Conservation (phyloP, 2,888 invertebrate genomes). For the Drosophila maculinotata region DNA sequence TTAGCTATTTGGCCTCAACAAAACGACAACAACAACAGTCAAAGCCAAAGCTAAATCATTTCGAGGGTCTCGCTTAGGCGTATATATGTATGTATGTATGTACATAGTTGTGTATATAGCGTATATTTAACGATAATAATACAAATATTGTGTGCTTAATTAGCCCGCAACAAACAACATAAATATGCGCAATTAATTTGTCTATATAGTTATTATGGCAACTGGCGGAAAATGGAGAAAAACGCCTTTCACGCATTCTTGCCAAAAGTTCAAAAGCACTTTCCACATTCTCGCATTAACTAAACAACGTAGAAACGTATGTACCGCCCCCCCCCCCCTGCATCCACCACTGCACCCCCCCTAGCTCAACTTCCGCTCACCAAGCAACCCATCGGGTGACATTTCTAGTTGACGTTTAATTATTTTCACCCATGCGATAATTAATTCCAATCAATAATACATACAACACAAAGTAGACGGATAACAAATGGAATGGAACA, state of each 20-base stretch:
- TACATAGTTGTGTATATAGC: background rate
- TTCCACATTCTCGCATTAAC: constrained; percentile 63
- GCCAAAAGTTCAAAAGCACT: constrained; percentile 45
- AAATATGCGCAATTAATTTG: no score
- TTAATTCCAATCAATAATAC: constrained; percentile 11
- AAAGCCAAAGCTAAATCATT: constrained; percentile 3
- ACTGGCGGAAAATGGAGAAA: constrained; percentile 24
- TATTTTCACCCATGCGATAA: constrained; percentile 34
- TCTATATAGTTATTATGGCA: constrained; percentile 9
- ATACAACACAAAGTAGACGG: background rate
- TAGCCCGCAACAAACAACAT: no score
- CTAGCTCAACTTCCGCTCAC: background rate
- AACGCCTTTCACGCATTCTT: constrained; percentile 15
- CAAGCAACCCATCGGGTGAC: background rate
- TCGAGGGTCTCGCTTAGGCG: background rate
- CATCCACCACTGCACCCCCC: background rate
- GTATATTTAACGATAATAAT: background rate
- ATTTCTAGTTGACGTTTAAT: constrained; percentile 16
- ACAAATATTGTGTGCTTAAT: constrained; percentile 35
- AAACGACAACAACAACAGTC: constrained; percentile 48
- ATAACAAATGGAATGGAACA: constrained; percentile 16
- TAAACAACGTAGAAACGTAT: constrained; percentile 40
- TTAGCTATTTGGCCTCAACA: constrained; percentile 58
- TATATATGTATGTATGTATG: background rate
- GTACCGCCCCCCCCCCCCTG: background rate